Evolutionary conservation across 2,888 invertebrate species (phyloP).

Genomic region (Pterostichus niger): DNA sequence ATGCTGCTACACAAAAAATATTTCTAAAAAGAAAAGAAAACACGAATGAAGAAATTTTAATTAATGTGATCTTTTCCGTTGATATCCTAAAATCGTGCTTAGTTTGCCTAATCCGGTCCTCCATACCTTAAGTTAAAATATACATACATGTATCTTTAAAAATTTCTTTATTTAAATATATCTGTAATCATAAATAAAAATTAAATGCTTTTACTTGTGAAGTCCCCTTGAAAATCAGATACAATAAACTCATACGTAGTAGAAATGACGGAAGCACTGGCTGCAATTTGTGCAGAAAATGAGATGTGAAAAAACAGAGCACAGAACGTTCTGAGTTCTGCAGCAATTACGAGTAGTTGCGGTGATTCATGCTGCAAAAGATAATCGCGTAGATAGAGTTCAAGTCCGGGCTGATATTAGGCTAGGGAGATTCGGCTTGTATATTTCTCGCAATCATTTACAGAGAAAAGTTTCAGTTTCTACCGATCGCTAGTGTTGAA

Average conservation of each 20-base stretch:
- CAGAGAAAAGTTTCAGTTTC: constrained; percentile 69
- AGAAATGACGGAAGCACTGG: constrained; percentile 16
- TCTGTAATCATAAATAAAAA: too few relatives aligned
- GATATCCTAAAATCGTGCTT: too few relatives aligned
- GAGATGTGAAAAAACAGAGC: constrained; percentile 14
- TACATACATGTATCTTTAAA: too few relatives aligned
- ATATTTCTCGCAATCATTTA: constrained; percentile 64
- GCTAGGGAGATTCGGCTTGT: constrained; percentile 49
- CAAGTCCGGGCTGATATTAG: constrained; percentile 23
- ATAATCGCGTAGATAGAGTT: constrained; percentile 31
- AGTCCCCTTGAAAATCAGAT: background rate
- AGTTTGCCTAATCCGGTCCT: too few relatives aligned
- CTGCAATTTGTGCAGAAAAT: constrained; percentile 37
- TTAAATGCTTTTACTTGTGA: background rate
- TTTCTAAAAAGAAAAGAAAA: too few relatives aligned
- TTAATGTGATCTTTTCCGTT: too few relatives aligned
- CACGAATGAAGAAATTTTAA: too few relatives aligned
- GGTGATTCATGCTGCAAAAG: constrained; percentile 23
- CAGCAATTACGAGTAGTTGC: constrained; percentile 44
- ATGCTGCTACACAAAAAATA: too few relatives aligned
- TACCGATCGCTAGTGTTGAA: constrained; percentile 72
- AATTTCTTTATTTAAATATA: too few relatives aligned
- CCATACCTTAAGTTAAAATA: too few relatives aligned
- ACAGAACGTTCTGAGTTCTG: constrained; percentile 14
- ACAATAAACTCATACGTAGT: background rate